Conservation (phyloP, 2,888 invertebrate genomes). For the Sipha maydis region DNA sequence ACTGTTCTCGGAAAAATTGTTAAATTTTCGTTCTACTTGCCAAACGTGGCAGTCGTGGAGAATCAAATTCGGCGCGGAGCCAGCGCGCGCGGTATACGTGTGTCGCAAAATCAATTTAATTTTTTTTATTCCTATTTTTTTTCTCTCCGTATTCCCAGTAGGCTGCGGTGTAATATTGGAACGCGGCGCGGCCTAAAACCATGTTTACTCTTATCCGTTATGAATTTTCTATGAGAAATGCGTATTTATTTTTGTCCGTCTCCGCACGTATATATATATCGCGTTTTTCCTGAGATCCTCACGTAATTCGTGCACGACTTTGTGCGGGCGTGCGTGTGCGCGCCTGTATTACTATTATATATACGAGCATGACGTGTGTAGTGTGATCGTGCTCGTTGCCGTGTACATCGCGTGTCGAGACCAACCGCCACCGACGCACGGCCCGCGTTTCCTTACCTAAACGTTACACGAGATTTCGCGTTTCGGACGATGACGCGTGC, state of each 20-base stretch:
- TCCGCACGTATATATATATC: background rate
- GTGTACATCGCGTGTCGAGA: background rate
- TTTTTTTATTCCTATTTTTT: background rate
- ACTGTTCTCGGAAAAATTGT: background rate
- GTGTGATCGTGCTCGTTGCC: background rate
- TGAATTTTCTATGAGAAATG: background rate
- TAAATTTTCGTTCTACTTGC: conserved; percentile 22
- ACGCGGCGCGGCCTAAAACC: background rate
- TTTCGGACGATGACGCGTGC: background rate
- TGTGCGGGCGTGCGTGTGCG: background rate
- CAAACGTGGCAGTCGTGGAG: background rate
- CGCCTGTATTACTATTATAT: background rate
- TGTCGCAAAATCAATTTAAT: conserved; percentile 36
- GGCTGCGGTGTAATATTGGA: background rate
- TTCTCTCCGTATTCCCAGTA: background rate
- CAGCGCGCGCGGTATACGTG: conserved; percentile 18
- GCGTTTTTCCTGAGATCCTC: background rate
- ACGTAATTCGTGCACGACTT: background rate
- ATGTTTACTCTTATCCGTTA: background rate
- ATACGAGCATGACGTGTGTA: background rate
- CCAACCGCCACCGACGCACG: background rate
- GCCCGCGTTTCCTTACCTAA: background rate
- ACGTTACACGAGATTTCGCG: background rate
- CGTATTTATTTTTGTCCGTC: background rate
- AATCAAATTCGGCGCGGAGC: background rate